Evolutionary conservation across 2,113 vertebrate species (phyloP), one percentile per base, ranked within the genome.

Genomic region (Bos javanicus): DNA sequence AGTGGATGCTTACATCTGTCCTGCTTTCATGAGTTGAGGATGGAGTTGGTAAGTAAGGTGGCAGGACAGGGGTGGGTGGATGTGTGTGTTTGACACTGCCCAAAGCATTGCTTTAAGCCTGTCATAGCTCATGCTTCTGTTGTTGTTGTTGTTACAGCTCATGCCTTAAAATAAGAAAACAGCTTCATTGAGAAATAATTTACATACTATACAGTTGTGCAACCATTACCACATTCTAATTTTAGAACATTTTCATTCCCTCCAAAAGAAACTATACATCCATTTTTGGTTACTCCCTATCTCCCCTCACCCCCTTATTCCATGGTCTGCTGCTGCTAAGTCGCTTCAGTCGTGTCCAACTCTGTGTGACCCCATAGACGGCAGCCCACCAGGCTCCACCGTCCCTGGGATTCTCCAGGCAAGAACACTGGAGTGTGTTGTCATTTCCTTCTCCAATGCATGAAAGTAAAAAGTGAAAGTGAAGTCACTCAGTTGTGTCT

Each of bases 191-290:
- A 91, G 25, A 93, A 59, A 82, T 13, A 91, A 56, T 78, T 92
- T 36, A 86, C 14, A 76, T 87, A 54, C n/a, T 54, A 74, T 8
- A 62, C 14, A 94, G 54, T 36, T 95, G 54, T 81, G 30, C 88
- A 85, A 64, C 2, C 9, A 59, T 83, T n/a, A 76, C 2, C 13
- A 52, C 30, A 52, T 62, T 96, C 43, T 87, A 85, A 94, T 90
- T 94, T 94, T 59, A 85, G 71, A 91, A 97, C 36, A 67, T 94
- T 91, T 94, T 94, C 59, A 87, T 96, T 33, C 17, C 36, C 19
- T 95, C 74, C 21, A 62, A 95, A 90, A 92, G 62, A 83, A 76
- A 56, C 12, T 56, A 28, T 10, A 2, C 2, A 56, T 43, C 50
- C 50, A 48, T 81, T 56, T 52, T 67, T 15, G 50, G 25, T 60